phyloP scores from a whole-genome alignment of 2,888 invertebrate genomes.

The Eupithecia pulchellata region DNA sequence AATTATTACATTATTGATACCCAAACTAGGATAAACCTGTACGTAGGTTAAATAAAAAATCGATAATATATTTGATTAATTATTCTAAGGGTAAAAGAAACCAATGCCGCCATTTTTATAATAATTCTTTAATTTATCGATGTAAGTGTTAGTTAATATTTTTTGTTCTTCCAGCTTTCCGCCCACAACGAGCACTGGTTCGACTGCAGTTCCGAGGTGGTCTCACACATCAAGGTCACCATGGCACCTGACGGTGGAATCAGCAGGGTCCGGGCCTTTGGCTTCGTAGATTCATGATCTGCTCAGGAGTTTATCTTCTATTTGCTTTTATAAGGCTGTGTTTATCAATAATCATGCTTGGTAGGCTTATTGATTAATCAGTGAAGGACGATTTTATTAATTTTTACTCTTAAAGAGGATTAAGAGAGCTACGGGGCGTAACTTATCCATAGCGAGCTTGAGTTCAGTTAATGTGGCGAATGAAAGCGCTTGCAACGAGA shows the following conservation, averaged over 20 bases:
- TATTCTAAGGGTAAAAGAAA: neutral
- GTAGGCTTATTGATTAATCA: neutral
- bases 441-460: no score
- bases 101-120: no score
- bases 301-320: neutral
- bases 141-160: neutral
- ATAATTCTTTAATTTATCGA: no score
- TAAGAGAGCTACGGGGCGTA: no score
- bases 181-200: constrained; percentile 82
- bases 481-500: no score
- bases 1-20: no score
- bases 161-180: constrained; percentile 73
- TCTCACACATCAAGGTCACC: constrained; percentile 84
- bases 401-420: neutral
- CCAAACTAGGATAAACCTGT: no score
- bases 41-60: neutral
- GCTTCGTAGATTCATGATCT: constrained; percentile 51
- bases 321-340: constrained; percentile 1
- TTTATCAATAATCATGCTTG: neutral
- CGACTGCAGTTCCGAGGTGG: constrained; percentile 64
- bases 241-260: constrained; percentile 88
- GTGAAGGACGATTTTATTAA: neutral
- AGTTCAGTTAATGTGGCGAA: no score
- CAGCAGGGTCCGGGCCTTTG: constrained; percentile 84
- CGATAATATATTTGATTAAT: neutral